Percentiles rank a stretch among this genome's conserved stretches.
Evolutionary conservation across 1,140 invertebrate species (phyloP).

Genomic region (Globodera rostochiensis): DNA sequence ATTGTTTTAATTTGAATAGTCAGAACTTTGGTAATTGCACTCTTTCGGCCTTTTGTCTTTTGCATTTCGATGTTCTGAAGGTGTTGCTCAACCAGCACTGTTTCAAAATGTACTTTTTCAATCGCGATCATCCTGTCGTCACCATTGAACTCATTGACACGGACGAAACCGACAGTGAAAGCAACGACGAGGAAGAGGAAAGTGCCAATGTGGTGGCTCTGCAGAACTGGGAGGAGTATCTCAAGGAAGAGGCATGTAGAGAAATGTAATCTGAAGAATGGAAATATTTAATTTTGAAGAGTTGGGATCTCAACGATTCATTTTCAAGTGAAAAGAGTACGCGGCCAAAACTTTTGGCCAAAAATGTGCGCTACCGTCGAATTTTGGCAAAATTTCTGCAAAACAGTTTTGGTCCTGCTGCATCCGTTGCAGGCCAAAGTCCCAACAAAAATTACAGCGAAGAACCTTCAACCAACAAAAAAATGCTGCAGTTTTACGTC

Average conservation of each 20-base stretch:
- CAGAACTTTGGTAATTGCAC: background rate
- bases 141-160: conserved; percentile 43
- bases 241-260: conserved; percentile 25
- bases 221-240: conserved; percentile 29
- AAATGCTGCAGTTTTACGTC: conserved; percentile 1
- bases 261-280: background rate
- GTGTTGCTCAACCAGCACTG: conserved; percentile 41
- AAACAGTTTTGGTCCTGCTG: background rate
- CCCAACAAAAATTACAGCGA: background rate
- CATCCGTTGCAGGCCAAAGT: background rate
- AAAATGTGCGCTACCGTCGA: background rate
- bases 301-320: background rate
- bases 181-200: conserved; percentile 33
- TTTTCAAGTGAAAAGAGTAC: background rate
- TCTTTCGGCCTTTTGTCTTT: background rate
- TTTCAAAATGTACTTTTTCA: conserved; percentile 40
- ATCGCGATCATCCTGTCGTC: conserved; percentile 33
- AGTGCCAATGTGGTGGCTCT: conserved; percentile 20
- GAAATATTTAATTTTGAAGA: background rate
- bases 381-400: background rate
- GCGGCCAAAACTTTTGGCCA: conserved; percentile 4
- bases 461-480: background rate
- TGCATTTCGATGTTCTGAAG: conserved; percentile 1
- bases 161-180: conserved; percentile 26
- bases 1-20: background rate